Evolutionary conservation across 2,113 vertebrate genomes (phyloP).

Genomic region (Psilopogon haemacephalus): DNA sequence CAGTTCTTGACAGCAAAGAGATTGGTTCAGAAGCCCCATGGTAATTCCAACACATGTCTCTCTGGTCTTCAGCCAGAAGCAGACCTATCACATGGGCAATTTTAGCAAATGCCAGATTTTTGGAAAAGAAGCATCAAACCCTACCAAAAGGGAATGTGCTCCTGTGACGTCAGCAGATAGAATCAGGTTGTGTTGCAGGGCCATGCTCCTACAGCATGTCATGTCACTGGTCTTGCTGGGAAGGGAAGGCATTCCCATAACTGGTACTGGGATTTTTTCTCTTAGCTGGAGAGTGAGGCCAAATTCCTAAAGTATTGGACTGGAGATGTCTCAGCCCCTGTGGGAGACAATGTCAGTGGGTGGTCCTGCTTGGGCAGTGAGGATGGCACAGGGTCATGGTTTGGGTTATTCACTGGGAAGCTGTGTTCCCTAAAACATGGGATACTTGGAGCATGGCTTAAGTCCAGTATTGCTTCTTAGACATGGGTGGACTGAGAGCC

Average conservation of each 20-base stretch:
- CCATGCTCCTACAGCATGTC: background rate
- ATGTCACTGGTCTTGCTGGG: background rate
- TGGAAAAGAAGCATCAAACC: background rate
- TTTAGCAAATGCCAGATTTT: background rate
- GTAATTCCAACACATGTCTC: background rate
- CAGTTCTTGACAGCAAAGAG: background rate
- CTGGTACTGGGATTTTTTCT: background rate
- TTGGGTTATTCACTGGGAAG: background rate
- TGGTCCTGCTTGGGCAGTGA: background rate
- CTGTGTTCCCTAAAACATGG: background rate
- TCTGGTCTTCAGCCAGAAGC: background rate
- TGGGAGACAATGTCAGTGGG: background rate
- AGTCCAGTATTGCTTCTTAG: background rate
- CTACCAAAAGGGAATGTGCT: background rate
- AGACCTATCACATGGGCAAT: background rate
- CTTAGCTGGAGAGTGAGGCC: background rate
- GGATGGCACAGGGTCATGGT: background rate
- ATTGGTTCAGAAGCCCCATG: fast-evolving
- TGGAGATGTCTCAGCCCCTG: background rate
- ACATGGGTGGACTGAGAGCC: background rate
- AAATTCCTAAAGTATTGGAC: background rate
- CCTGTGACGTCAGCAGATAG: fast-evolving
- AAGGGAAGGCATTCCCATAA: background rate
- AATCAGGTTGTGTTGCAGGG: background rate
- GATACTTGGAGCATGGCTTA: background rate